Evolutionary conservation across 2,797 vertebrate species (phyloP), one percentile per base, ranked within the genome.

Genomic region (Pteronotus mesoamericanus): DNA sequence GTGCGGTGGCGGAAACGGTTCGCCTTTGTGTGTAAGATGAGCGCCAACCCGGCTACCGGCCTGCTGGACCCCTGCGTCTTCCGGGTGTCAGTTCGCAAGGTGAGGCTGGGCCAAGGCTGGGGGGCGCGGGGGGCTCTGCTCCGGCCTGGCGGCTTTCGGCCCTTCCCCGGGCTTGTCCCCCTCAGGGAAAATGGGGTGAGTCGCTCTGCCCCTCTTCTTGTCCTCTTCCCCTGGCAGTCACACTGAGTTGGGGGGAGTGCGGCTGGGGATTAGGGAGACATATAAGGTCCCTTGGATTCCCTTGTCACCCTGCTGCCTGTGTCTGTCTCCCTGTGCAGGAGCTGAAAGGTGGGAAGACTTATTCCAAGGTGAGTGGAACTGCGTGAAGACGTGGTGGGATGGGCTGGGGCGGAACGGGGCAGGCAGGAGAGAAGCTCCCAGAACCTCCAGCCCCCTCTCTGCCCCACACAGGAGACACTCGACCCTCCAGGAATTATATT

Each of bases 331-430:
- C 94, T 51, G 98, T 98, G 97, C 98, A 99, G 99, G 99, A 99
- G 98, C 99, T 99, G 97, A 99, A 99, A 98, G 99, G 99, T 96
- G 99, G 99, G 98, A 99, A 99, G 98, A 98, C 99, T 1, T 99
- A 99, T 96, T 99, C 99, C 89, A 99, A 99, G 99, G 99, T 99
- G 99, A 99, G 99, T 97, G 53, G 44, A 89, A 11, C 68, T 22
- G 1, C 8, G 34, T 26, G 16, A 64, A 72, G 94, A 80, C 89
- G 55, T 32, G 0, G 91, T 4, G 9, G 80, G 57, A 4, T 39
- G 92, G 94, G 80, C 7, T 2, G 1, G 61, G 71, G 44, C 15
- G 9, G 64, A 16, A 9, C 1, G 4, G 34, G 22, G 14, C n/a
- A 12, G 5, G 44, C 44, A 0, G 14, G 39, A 19, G 77, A 57